These are phyloP conservation scores for Theretra japonica DNA, from an alignment of 2,888 invertebrate species.

Conservation along the genomic window DNA sequence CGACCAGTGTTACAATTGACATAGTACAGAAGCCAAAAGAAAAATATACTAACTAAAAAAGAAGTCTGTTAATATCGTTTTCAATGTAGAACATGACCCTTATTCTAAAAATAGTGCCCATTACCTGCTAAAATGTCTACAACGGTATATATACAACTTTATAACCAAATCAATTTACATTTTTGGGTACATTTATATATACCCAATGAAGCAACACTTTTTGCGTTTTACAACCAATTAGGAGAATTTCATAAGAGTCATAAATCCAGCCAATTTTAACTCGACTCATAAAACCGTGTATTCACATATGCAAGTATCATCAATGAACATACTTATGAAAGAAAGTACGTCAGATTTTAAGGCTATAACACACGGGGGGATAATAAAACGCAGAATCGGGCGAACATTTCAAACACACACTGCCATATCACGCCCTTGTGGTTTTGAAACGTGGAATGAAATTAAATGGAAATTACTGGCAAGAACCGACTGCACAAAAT, in stretches of 20 bases:
- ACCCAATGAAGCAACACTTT: background rate
- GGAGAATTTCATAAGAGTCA: background rate
- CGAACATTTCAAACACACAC: slow-evolving; percentile 12
- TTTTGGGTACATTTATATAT: background rate
- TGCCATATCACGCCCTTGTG: slow-evolving; percentile 14
- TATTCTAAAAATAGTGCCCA: no score
- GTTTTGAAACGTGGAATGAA: slow-evolving; percentile 22
- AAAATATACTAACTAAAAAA: no score
- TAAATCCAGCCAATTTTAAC: slow-evolving; percentile 1
- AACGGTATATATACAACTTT: background rate
- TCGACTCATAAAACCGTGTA: background rate
- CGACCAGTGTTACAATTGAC: no score
- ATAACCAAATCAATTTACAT: background rate
- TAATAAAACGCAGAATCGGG: slow-evolving; percentile 7
- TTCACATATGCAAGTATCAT: background rate
- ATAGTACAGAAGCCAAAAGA: no score
- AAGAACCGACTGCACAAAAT: slow-evolving; percentile 10
- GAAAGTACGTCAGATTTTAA: slow-evolving; percentile 8
- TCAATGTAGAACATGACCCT: no score
- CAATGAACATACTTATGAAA: background rate
- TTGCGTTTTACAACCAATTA: background rate
- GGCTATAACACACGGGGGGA: slow-evolving; percentile 5
- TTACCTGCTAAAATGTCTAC: no score
- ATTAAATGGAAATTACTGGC: slow-evolving; percentile 15
- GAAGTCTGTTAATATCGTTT: no score